These are phyloP conservation scores for Petrocephalus zakoni DNA, from an alignment of 2,113 vertebrate species.

Conservation along the genomic window DNA sequence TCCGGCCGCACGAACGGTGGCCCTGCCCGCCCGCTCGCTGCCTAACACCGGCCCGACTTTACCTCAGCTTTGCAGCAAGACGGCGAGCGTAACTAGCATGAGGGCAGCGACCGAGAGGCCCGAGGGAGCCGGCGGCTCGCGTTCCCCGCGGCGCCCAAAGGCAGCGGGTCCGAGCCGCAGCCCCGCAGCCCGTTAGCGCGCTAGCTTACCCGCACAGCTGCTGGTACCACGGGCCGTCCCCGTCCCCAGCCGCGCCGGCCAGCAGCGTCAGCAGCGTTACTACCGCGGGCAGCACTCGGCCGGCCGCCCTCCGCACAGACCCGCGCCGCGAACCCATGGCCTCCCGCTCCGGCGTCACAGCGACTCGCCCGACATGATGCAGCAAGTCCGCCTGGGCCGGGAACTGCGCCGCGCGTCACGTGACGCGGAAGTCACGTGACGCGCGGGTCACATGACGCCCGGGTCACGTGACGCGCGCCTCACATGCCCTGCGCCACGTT, in stretches of 20 bases:
- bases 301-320: neutral
- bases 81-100: neutral
- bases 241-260: neutral
- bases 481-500: neutral
- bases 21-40: neutral
- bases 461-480: neutral
- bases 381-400: conserved; percentile 34
- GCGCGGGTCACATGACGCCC: conserved; percentile 21
- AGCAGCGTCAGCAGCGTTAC: neutral
- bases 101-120: neutral
- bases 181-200: neutral
- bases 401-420: conserved; percentile 39
- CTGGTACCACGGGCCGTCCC: conserved; percentile 32
- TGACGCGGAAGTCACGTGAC: conserved; percentile 33
- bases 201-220: conserved; percentile 46
- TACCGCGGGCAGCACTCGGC: neutral
- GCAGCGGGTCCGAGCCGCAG: neutral
- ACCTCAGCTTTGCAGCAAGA: neutral
- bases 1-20: neutral
- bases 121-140: neutral
- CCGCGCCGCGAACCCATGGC: conserved; percentile 15
- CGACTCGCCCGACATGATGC: conserved; percentile 39
- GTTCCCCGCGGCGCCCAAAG: neutral
- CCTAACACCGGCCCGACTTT: conserved; percentile 1
- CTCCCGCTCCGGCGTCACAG: conserved; percentile 17